These are phyloP conservation scores for Pelecanus crispus DNA, from an alignment of 2,113 vertebrate genomes.

Conservation along the genomic window DNA sequence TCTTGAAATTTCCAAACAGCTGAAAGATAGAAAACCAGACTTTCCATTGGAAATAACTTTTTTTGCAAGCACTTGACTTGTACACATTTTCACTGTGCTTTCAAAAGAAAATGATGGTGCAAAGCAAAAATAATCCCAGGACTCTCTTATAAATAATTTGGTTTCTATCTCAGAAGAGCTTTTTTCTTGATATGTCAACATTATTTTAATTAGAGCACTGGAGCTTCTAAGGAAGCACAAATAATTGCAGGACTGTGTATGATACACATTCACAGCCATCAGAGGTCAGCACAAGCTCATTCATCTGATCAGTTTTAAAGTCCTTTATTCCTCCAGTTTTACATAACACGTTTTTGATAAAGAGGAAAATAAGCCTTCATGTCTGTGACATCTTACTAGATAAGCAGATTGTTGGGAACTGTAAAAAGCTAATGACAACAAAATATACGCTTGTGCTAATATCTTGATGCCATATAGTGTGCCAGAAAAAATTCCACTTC, in stretches of 20 bases:
- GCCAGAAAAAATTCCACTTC: not conserved
- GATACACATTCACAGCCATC: constrained; percentile 10
- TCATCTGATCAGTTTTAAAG: not conserved
- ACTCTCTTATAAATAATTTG: not conserved
- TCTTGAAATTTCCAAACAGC: not conserved
- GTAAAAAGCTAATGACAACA: not conserved
- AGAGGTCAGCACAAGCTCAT: constrained; percentile 54
- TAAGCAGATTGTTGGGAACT: not conserved
- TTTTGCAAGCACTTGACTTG: not conserved
- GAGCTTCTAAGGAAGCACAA: not conserved
- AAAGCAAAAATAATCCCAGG: not conserved
- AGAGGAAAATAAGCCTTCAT: not conserved
- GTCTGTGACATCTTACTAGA: not conserved
- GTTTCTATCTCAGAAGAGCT: not conserved
- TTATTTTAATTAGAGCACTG: not conserved
- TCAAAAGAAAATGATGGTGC: not conserved
- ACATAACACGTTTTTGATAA: not conserved
- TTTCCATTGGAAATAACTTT: not conserved
- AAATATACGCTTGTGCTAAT: not conserved
- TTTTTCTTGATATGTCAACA: not conserved
- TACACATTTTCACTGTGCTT: not conserved
- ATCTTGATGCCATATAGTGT: not conserved
- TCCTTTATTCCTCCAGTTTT: not conserved
- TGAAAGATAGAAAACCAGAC: not conserved
- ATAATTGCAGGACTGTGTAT: not conserved